Evolutionary conservation across 2,113 vertebrate genomes (phyloP).

Genomic region (Mirounga angustirostris): DNA sequence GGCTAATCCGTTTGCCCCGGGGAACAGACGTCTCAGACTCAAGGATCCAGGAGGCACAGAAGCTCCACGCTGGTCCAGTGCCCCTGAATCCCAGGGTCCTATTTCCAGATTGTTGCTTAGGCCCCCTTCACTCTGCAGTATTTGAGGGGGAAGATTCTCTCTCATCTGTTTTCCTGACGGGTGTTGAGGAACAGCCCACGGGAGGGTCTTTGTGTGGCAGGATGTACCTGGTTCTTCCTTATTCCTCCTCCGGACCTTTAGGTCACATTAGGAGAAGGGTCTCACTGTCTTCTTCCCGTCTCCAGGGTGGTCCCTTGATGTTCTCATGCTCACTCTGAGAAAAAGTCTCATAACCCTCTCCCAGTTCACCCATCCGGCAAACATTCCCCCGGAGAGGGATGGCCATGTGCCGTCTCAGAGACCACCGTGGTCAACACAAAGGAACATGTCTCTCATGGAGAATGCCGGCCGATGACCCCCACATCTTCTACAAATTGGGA

Average conservation of each 20-base stretch:
- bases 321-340: background rate
- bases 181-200: background rate
- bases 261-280: background rate
- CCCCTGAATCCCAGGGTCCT: accelerated
- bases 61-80: background rate
- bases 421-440: too few relatives aligned
- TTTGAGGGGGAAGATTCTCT: background rate
- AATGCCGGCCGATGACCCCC: background rate
- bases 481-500: background rate
- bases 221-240: background rate
- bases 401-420: background rate
- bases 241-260: background rate
- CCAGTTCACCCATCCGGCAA: too few relatives aligned
- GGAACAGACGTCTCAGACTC: background rate
- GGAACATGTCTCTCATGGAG: accelerated
- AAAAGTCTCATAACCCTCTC: background rate
- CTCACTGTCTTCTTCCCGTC: accelerated
- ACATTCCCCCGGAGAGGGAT: accelerated
- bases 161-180: background rate
- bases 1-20: background rate
- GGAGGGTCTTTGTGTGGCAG: background rate
- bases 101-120: background rate
- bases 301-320: background rate
- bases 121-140: accelerated
- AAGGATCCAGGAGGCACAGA: too few relatives aligned